These are phyloP conservation scores for Sisyra terminalis DNA, from an alignment of 2,888 invertebrate species.

Conservation along the genomic window DNA sequence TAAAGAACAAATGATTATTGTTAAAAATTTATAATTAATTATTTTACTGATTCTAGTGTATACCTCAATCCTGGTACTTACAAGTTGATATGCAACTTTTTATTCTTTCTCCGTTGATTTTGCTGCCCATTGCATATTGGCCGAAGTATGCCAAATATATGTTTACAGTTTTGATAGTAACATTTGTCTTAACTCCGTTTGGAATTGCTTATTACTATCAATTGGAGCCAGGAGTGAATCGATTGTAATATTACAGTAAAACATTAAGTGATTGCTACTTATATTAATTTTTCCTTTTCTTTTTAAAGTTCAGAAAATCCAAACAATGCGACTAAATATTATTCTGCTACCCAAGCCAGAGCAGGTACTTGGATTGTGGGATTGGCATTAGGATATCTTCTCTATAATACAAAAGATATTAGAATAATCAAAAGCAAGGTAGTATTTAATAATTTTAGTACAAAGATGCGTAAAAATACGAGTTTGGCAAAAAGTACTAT, in stretches of 20 bases:
- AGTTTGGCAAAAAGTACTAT: too few species aligned
- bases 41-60: conserved; percentile 8
- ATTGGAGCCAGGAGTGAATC: too few species aligned
- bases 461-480: too few species aligned
- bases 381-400: conserved; percentile 12
- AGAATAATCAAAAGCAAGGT: not conserved
- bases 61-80: conserved; percentile 24
- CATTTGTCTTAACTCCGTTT: too few species aligned
- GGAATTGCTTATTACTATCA: too few species aligned
- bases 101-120: conserved; percentile 21
- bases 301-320: too few species aligned
- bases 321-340: conserved; percentile 3
- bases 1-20: too few species aligned
- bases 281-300: too few species aligned
- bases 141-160: conserved; percentile 15
- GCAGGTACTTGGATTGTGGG: conserved; percentile 14
- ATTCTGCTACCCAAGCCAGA: conserved; percentile 11
- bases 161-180: conserved; percentile 8
- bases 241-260: too few species aligned
- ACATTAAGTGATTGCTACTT: too few species aligned
- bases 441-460: too few species aligned
- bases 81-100: conserved; percentile 25
- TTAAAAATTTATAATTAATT: too few species aligned
- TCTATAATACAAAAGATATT: conserved; percentile 4
- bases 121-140: conserved; percentile 18